Conservation (phyloP, 37 sponge, comb jelly and placozoan genomes). For the Theonella swinhoei region DNA sequence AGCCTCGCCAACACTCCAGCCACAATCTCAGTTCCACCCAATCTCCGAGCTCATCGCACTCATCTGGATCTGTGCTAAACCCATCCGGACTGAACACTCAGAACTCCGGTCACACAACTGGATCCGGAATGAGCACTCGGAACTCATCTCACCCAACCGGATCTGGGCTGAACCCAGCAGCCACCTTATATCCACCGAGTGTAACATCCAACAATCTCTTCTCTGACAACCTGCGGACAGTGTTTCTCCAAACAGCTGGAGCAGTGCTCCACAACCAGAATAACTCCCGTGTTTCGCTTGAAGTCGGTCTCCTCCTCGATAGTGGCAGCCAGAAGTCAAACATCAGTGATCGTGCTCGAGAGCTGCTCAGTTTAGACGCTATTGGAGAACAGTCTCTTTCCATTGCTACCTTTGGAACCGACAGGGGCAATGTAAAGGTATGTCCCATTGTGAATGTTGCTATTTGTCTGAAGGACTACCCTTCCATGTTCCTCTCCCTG, state of each 20-base stretch:
- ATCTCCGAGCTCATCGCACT: neutral
- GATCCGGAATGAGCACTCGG: neutral
- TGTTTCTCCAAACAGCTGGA: constrained; percentile 46
- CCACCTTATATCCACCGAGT: constrained; percentile 1
- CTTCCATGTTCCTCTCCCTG: constrained; percentile 3
- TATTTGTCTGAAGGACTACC: constrained; percentile 14
- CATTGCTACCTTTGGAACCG: constrained; percentile 21
- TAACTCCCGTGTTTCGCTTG: neutral
- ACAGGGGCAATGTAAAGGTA: constrained; percentile 1
- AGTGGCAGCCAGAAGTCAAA: constrained; percentile 50
- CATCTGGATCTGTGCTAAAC: too few species aligned
- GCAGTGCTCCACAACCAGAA: neutral
- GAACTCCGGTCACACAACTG: neutral
- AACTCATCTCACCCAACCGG: neutral
- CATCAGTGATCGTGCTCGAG: constrained; percentile 20
- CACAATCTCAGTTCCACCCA: neutral
- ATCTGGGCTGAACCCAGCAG: neutral
- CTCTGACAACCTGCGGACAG: neutral
- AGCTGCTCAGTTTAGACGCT: constrained; percentile 9
- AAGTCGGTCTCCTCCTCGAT: constrained; percentile 29
- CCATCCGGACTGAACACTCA: too few species aligned
- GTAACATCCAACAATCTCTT: constrained; percentile 14
- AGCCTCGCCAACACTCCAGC: neutral
- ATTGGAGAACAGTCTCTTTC: constrained; percentile 3
- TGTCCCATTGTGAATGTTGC: constrained; percentile 40